Conservation (phyloP, 2,888 invertebrate species). For the Lasioglossum figueresi region DNA sequence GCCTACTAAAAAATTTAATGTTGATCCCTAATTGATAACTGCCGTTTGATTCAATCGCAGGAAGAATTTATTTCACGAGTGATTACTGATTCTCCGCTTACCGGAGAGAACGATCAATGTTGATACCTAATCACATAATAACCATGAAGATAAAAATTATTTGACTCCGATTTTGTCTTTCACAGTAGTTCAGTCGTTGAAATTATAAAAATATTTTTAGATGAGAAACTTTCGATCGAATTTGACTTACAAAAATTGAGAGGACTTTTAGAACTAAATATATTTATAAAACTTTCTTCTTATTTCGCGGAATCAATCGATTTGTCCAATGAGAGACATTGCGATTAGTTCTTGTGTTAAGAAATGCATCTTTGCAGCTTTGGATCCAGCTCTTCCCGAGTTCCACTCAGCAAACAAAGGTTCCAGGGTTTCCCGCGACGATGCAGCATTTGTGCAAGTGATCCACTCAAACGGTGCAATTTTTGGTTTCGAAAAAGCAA, state of each 20-base stretch:
- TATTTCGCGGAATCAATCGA: not conserved
- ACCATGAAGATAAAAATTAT: too few species aligned
- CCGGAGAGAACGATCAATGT: not conserved
- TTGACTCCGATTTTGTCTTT: not conserved
- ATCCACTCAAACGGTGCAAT: constrained; percentile 82
- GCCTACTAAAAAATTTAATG: not conserved
- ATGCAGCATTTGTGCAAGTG: constrained; percentile 81
- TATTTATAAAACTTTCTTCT: not conserved
- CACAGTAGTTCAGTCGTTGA: not conserved
- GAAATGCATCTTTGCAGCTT: constrained; percentile 68
- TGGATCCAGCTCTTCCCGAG: constrained; percentile 82
- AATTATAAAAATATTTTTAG: not conserved
- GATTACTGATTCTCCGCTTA: not conserved
- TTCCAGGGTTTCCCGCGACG: constrained; percentile 76
- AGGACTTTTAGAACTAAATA: not conserved
- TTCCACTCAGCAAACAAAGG: constrained; percentile 71
- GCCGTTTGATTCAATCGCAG: not conserved
- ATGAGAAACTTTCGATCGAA: not conserved
- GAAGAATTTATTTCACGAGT: not conserved
- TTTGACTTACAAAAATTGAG: not conserved
- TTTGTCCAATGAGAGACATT: too few species aligned
- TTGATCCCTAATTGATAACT: not conserved
- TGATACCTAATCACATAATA: not conserved
- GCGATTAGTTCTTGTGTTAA: not conserved
- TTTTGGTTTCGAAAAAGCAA: constrained; percentile 76